Evolutionary conservation across 2,888 invertebrate genomes (phyloP), one percentile per base, ranked within the genome.

Genomic region (Tiphia femorata): DNA sequence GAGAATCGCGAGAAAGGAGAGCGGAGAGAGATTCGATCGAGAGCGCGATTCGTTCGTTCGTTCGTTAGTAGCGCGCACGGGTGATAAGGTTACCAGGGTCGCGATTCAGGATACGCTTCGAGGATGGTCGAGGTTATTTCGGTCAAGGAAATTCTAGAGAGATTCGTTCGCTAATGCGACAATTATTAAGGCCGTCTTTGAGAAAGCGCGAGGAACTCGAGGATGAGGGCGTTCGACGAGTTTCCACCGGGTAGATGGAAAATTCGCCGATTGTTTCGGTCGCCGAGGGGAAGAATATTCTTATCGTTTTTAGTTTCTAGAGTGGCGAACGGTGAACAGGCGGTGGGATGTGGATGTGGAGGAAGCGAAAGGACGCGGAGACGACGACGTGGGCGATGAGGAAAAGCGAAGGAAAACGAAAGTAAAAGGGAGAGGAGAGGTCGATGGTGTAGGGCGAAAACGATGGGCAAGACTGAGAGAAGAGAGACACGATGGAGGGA

Each of bases 261-360:
- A 64, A 70, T 71, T 68, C 70, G 50, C 38, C 64, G 57, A 62
- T 70, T 60, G 70, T 61, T 56, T 50, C 47, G 23, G 29, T 14
- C 51, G 48, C 47, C 51, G 41, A 44, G 48, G 44, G 50, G 48
- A 40, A 52, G 50, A 58, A 61, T 60, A 62, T 44, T 46, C 58
- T 54, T n/a, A 51, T 30, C 40, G 58, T 48, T 46, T 42, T 35
- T 51, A 58, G 59, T 49, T 49, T 21, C 46, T 33, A 41, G 38
- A 48, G 46, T 16, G 20, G 29, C 25, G 52, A 41, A 17, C 20
- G 23, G 27, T 17, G 40, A 49, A 50, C 51, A 50, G 38, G 14
- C 23, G 23, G n/a, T n/a, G n/a, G 35, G 7, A 4, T 5, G 35
- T n/a, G 35, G 14, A 33, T 12, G 35, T 8, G 38, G 25, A 20